These are phyloP conservation scores for Phaethornis superciliosus DNA, from an alignment of 2,113 vertebrate species.

Conservation along the genomic window DNA sequence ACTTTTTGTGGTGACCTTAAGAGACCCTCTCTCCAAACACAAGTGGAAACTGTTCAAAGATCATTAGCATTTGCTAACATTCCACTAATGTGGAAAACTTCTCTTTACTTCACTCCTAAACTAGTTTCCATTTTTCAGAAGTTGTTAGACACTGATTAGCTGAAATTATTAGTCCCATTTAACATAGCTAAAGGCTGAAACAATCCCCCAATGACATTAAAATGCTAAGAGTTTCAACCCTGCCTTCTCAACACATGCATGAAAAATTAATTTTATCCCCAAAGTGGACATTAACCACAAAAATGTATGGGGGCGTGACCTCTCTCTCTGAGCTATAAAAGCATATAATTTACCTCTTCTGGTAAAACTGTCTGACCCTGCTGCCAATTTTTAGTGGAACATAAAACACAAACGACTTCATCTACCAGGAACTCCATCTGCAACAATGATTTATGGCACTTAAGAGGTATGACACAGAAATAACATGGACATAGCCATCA, in stretches of 20 bases:
- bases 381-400: slow-evolving; percentile 12
- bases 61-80: slow-evolving; percentile 46
- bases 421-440: not conserved
- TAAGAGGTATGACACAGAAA: not conserved
- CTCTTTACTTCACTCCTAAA: slow-evolving; percentile 48
- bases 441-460: not conserved
- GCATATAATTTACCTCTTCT: slow-evolving; percentile 33
- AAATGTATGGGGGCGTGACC: not conserved
- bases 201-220: slow-evolving; percentile 42
- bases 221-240: slow-evolving; percentile 30
- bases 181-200: slow-evolving; percentile 59
- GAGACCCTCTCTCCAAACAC: slow-evolving; percentile 30
- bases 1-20: slow-evolving; percentile 33
- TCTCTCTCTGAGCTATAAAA: not conserved
- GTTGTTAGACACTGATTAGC: slow-evolving; percentile 52
- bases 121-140: slow-evolving; percentile 66
- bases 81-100: slow-evolving; percentile 63
- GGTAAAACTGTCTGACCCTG: slow-evolving; percentile 1
- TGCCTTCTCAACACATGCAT: slow-evolving; percentile 37
- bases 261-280: slow-evolving; percentile 59
- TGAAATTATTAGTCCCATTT: slow-evolving; percentile 58
- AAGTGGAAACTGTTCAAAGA: slow-evolving; percentile 57
- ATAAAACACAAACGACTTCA: slow-evolving; percentile 10
- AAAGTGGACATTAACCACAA: slow-evolving; percentile 60
- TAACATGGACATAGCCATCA: not conserved